Conservation (phyloP, 2,888 invertebrate species). For the Callyntrura sp. region DNA sequence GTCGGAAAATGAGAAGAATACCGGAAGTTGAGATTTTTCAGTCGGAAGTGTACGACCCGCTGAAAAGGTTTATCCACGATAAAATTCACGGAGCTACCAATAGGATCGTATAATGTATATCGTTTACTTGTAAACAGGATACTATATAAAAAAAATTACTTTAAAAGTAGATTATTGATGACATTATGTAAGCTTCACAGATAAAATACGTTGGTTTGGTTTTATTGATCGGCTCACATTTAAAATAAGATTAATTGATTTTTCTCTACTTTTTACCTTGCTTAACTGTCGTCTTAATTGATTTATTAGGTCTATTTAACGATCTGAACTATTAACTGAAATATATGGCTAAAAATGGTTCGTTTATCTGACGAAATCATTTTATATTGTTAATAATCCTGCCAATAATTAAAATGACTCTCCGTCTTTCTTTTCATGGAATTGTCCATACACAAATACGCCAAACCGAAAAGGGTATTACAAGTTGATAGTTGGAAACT, state of each 20-base stretch:
- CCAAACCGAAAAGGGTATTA: slow-evolving; percentile 72
- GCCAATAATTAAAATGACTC: slow-evolving; percentile 69
- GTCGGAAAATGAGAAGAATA: slow-evolving; percentile 83
- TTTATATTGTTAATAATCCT: slow-evolving; percentile 65
- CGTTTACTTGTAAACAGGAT: not conserved
- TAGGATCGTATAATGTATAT: slow-evolving; percentile 32
- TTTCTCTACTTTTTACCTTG: not conserved
- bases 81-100: slow-evolving; percentile 67
- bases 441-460: slow-evolving; percentile 64
- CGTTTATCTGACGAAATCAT: slow-evolving; percentile 22
- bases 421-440: slow-evolving; percentile 76
- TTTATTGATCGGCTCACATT: not conserved
- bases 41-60: slow-evolving; percentile 82
- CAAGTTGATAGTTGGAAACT: slow-evolving; percentile 24
- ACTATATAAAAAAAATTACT: slow-evolving; percentile 30
- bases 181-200: slow-evolving; percentile 4
- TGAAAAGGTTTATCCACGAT: slow-evolving; percentile 80
- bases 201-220: not conserved
- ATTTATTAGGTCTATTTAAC: no score
- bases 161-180: slow-evolving; percentile 50
- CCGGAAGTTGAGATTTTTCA: slow-evolving; percentile 84
- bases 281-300: no score
- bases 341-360: slow-evolving; percentile 1
- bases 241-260: not conserved
- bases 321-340: not conserved